A percentile compares a stretch with the other conserved stretches of the same genome.
Evolutionary conservation across 1,140 invertebrate genomes (phyloP).

Genomic region (Latrodectus geometricus): DNA sequence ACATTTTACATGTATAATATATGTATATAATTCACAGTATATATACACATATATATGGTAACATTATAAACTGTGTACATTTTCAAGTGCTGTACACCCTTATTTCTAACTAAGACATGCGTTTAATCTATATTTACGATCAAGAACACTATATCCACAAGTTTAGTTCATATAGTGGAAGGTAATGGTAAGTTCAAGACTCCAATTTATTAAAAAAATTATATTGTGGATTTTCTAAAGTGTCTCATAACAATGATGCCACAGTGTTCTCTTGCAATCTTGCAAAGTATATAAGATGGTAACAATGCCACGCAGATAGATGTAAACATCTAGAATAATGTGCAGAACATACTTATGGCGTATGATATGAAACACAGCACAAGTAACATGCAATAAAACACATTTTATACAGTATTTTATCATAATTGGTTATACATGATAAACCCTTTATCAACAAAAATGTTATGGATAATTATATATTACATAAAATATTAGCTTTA

Average conservation of each 20-base stretch:
- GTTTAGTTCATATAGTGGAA: constrained; percentile 52
- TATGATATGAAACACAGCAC: constrained; percentile 54
- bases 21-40: constrained; percentile 55
- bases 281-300: constrained; percentile 15
- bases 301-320: constrained; percentile 19
- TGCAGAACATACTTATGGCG: constrained; percentile 48
- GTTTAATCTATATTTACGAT: constrained; percentile 45
- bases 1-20: constrained; percentile 59
- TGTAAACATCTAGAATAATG: constrained; percentile 34
- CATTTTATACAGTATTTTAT: constrained; percentile 40
- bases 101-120: constrained; percentile 53
- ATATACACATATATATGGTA: constrained; percentile 53
- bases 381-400: constrained; percentile 48
- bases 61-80: constrained; percentile 57
- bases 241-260: constrained; percentile 39
- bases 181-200: constrained; percentile 46
- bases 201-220: constrained; percentile 37
- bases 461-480: constrained; percentile 25
- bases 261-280: constrained; percentile 28
- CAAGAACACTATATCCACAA: constrained; percentile 57
- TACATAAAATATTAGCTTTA: constrained; percentile 41
- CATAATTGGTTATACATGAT: constrained; percentile 5
- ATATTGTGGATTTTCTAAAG: constrained; percentile 29
- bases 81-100: constrained; percentile 52
- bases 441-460: constrained; percentile 15